Base-by-base conservation (phyloP, 2,797 vertebrate genomes). In the Chaenodraco wilsoni region DNA sequence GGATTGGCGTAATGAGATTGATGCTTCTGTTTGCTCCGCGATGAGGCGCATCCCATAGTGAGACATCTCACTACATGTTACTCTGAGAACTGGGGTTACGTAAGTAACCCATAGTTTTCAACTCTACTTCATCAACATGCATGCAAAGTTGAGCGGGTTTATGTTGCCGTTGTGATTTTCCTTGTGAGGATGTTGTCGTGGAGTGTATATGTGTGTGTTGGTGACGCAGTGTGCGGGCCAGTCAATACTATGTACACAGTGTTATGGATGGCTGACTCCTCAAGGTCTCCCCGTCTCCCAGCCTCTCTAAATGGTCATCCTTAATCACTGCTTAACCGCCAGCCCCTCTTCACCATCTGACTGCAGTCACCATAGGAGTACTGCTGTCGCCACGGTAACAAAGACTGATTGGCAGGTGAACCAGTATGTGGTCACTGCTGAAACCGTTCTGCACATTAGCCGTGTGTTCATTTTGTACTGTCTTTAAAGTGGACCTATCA, bases 321-420 rank as follows among this genome's bases (percentile, higher is more conserved):
- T 93, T 94, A 95, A 95, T 95, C 93, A 93, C 91, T 89, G 88
- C 93, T 93, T 91, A 93, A 89, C 84, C 56, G 63, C 70, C 82
- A 57, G 58, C 84, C 85, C 70, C 78, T 79, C 87, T 84, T 76
- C 69, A 57, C 81, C 52, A 65, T 83, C 90, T 78, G 74, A 79
- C 79, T 74, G 50, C 84, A 77, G 84, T 84, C 83, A 82, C 86
- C 77, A 76, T 79, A 86, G 87, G 73, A 76, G 56, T 45, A 23
- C 78, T 62, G 68, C 71, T 81, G 83, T 79, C 72, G 57, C 87
- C 69, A 62, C 79, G 45, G 73, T 93, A 92, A 94, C 90, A 76
- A 88, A 87, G 89, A 90, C 88, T 82, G 91, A 94, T 88, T 88
- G 90, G 78, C 86, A 81, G 76, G 69, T 69, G 57, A 43, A 79